phyloP scores from a whole-genome alignment of 92 coral and sea anemone species.

The Virgularia gustaviana region DNA sequence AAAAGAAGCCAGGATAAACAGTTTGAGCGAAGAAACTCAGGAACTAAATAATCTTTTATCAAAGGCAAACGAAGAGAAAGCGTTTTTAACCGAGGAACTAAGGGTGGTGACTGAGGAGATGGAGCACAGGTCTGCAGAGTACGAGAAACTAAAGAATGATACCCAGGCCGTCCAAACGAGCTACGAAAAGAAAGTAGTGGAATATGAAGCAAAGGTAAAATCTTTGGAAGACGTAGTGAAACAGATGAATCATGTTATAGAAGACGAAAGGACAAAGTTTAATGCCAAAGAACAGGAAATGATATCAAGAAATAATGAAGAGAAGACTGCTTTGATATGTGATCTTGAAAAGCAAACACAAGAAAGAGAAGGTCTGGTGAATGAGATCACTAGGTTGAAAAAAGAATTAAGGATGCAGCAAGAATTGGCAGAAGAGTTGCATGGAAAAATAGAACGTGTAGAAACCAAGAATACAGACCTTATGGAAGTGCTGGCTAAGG shows the following conservation, averaged over 20 bases:
- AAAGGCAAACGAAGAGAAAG: conserved; percentile 9
- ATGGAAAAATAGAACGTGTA: background rate
- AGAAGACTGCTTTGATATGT: background rate
- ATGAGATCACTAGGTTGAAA: background rate
- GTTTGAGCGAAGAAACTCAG: background rate
- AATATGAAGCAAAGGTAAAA: background rate
- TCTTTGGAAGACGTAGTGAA: conserved; percentile 12
- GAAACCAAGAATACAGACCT: background rate
- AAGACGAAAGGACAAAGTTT: background rate
- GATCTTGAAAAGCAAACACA: background rate
- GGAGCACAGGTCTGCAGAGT: background rate
- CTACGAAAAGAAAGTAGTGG: background rate
- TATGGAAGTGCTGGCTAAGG: background rate
- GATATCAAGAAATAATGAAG: background rate
- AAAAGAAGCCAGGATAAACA: background rate
- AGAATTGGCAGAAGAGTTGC: background rate
- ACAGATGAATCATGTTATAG: background rate
- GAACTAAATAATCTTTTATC: background rate
- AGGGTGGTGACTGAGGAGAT: conserved; percentile 26
- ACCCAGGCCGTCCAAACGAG: background rate
- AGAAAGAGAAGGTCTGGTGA: background rate
- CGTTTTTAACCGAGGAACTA: conserved; percentile 23
- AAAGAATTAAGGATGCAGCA: background rate
- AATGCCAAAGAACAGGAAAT: background rate
- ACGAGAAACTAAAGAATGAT: conserved; percentile 6